Conservation (phyloP, 2,888 invertebrate species). For the Cosmopolites sordidus region DNA sequence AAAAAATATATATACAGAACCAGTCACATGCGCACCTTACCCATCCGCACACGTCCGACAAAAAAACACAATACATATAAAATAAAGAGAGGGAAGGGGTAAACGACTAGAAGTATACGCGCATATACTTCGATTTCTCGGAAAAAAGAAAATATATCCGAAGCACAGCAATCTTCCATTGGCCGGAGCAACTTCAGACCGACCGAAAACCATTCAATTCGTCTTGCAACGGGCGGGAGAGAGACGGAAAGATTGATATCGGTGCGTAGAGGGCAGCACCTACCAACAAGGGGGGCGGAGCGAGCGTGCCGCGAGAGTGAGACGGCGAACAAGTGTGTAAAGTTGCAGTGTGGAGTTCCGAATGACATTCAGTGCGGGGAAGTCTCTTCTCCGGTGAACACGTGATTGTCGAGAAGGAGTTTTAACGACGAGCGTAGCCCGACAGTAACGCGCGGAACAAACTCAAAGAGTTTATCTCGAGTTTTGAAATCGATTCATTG, state of each 20-base stretch:
- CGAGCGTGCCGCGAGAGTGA: conserved; percentile 45
- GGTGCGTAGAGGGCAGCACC: conserved; percentile 44
- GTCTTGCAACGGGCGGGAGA: conserved; percentile 20
- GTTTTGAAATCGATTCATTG: background rate
- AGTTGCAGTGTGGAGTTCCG: conserved; percentile 42
- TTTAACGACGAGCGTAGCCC: background rate
- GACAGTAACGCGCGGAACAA: background rate
- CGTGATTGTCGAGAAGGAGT: conserved; percentile 39
- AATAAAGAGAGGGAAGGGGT: conserved; percentile 27
- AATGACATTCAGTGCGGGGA: conserved; percentile 57
- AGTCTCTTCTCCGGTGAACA: conserved; percentile 56
- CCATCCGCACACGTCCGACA: conserved; percentile 19
- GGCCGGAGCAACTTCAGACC: conserved; percentile 50
- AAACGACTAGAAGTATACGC: conserved; percentile 25
- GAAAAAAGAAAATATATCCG: conserved; percentile 47
- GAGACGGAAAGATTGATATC: conserved; percentile 12
- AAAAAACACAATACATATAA: conserved; percentile 30
- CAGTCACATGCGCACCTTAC: conserved; percentile 23
- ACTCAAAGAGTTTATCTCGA: background rate
- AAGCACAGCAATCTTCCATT: conserved; percentile 28
- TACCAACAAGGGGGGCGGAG: conserved; percentile 59
- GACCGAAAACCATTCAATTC: conserved; percentile 27
- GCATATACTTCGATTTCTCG: conserved; percentile 44
- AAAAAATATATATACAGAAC: conserved; percentile 17
- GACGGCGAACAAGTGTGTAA: conserved; percentile 31